Conservation (phyloP, 92 coral and sea anemone genomes). For the Phymanthus crucifer region DNA sequence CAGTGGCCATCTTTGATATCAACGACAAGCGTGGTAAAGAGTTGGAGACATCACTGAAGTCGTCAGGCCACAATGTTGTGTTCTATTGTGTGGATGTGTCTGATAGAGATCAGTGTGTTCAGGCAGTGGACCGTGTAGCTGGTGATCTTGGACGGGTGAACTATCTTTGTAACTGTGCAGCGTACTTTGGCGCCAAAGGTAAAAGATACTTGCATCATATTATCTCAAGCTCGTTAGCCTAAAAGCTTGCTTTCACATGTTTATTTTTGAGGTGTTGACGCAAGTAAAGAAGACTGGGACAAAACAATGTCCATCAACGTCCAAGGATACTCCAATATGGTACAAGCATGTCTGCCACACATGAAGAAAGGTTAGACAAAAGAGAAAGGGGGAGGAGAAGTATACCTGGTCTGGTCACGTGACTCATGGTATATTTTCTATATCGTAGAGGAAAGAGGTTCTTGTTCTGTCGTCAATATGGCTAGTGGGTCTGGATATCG, state of each 20-base stretch:
- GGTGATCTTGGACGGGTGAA: constrained; percentile 44
- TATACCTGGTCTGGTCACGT: too few relatives aligned
- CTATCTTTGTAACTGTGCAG: constrained; percentile 53
- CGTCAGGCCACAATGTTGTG: constrained; percentile 41
- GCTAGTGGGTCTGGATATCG: constrained; percentile 20
- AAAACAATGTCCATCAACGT: constrained; percentile 53
- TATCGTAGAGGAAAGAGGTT: background rate
- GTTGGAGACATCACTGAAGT: constrained; percentile 38
- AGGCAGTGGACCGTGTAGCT: constrained; percentile 55
- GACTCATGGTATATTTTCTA: too few relatives aligned
- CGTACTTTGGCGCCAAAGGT: constrained; percentile 38
- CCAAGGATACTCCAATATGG: constrained; percentile 59
- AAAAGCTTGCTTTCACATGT: too few relatives aligned
- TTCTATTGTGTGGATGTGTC: constrained; percentile 61
- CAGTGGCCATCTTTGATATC: constrained; percentile 65
- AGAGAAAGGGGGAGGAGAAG: too few relatives aligned
- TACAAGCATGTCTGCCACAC: constrained; percentile 54
- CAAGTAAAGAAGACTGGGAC: constrained; percentile 33
- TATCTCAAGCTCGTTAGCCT: too few relatives aligned
- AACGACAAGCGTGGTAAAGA: constrained; percentile 50
- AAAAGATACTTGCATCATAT: too few relatives aligned
- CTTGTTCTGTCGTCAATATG: constrained; percentile 27
- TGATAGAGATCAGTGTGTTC: constrained; percentile 48
- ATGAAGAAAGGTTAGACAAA: too few relatives aligned
- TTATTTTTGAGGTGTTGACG: background rate